Evolutionary conservation across 2,113 vertebrate species (phyloP).

Genomic region (Haliaeetus leucogaster): DNA sequence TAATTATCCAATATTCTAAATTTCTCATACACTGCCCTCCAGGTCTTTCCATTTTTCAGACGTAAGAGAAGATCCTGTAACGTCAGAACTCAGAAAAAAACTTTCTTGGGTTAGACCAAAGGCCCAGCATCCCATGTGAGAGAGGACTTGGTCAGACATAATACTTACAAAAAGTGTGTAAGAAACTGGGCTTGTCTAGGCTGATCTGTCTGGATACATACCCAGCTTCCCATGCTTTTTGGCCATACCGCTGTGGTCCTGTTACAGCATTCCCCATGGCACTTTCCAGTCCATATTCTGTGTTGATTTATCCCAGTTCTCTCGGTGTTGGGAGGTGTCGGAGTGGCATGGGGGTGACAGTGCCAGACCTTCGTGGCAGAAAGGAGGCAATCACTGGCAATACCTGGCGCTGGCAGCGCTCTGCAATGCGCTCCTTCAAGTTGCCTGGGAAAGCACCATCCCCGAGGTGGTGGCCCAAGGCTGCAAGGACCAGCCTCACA

Average conservation of each 20-base stretch:
- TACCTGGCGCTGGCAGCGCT: not conserved
- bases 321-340: rapidly evolving
- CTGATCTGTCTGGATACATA: not conserved
- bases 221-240: not conserved
- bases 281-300: not conserved
- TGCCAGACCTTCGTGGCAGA: not conserved
- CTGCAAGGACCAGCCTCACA: not conserved
- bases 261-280: not conserved
- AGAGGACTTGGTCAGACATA: not conserved
- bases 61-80: not conserved
- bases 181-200: not conserved
- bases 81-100: not conserved
- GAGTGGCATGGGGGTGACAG: not conserved
- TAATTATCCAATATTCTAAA: not conserved
- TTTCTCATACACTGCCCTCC: not conserved
- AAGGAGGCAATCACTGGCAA: not conserved
- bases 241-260: not conserved
- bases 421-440: not conserved
- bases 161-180: not conserved
- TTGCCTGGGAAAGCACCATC: not conserved
- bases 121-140: not conserved
- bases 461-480: not conserved
- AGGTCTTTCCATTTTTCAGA: not conserved
- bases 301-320: not conserved
- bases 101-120: not conserved